Percentiles rank a stretch among this genome's conserved stretches.
These are phyloP conservation scores for Melikaiella ostensackeni DNA, from an alignment of 2,888 invertebrate species.

Conservation along the genomic window DNA sequence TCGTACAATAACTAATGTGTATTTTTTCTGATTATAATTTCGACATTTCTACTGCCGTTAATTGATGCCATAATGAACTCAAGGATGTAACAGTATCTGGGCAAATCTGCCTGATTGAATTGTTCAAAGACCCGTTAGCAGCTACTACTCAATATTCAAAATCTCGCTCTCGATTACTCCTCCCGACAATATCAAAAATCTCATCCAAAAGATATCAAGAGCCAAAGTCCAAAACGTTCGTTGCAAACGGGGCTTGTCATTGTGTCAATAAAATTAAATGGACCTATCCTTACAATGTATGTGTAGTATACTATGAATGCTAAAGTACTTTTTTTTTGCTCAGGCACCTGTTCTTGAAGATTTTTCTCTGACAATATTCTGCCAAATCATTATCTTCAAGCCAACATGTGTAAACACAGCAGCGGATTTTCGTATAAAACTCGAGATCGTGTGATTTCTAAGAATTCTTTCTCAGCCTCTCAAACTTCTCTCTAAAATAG, in stretches of 20 bases:
- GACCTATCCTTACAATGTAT: conserved; percentile 62
- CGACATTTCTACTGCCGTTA: conserved; percentile 40
- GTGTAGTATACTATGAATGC: conserved; percentile 63
- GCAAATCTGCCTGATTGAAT: conserved; percentile 59
- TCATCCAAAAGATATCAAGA: conserved; percentile 51
- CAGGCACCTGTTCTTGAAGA: conserved; percentile 62
- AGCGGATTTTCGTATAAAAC: conserved; percentile 60
- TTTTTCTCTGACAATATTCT: conserved; percentile 54
- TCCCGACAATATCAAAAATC: not conserved
- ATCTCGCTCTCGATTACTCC: conserved; percentile 10
- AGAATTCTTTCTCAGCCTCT: conserved; percentile 29
- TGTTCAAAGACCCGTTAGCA: conserved; percentile 64
- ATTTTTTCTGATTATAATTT: conserved; percentile 47
- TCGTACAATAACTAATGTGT: conserved; percentile 43
- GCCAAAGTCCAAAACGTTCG: conserved; percentile 54
- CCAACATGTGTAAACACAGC: conserved; percentile 62
- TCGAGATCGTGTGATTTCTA: conserved; percentile 45
- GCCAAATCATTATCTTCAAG: conserved; percentile 62
- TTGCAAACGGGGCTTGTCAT: conserved; percentile 62
- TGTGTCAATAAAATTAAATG: conserved; percentile 63
- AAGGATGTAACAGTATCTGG: conserved; percentile 61
- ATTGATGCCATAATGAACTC: conserved; percentile 60
- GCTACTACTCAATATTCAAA: conserved; percentile 48
- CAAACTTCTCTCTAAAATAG: conserved; percentile 30
- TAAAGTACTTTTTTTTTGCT: conserved; percentile 63